phyloP scores from a whole-genome alignment of 2,113 vertebrate genomes.

The Scatophagus argus region DNA sequence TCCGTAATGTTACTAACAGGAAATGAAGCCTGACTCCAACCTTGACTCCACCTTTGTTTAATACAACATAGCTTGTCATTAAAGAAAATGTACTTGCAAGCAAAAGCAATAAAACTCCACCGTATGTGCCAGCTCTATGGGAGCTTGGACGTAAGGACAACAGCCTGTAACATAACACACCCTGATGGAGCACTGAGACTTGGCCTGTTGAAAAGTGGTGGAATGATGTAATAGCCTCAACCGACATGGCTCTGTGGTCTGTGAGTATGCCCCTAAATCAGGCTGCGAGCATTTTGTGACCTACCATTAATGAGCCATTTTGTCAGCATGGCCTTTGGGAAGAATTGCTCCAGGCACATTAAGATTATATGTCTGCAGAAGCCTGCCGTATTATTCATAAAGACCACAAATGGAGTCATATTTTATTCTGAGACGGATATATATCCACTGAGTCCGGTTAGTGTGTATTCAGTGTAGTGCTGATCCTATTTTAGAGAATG shows the following conservation, averaged over 20 bases:
- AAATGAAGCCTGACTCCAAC: slow-evolving; percentile 51
- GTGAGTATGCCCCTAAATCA: slow-evolving; percentile 68
- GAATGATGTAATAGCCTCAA: slow-evolving; percentile 66
- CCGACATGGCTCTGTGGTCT: slow-evolving; percentile 56
- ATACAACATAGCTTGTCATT: slow-evolving; percentile 28
- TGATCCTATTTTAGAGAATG: slow-evolving; percentile 42
- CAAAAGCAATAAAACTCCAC: slow-evolving; percentile 11
- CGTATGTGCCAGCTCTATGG: slow-evolving; percentile 27
- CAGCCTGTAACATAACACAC: slow-evolving; percentile 44
- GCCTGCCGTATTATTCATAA: slow-evolving; percentile 51
- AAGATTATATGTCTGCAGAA: slow-evolving; percentile 51
- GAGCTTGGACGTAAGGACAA: slow-evolving; percentile 13
- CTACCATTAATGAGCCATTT: slow-evolving; percentile 66
- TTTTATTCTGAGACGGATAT: slow-evolving; percentile 51
- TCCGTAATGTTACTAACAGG: slow-evolving; percentile 29
- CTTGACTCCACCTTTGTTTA: slow-evolving; percentile 51
- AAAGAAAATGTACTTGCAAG: slow-evolving; percentile 2
- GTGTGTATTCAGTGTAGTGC: slow-evolving; percentile 31
- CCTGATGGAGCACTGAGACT: slow-evolving; percentile 46
- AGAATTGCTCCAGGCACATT: slow-evolving; percentile 56
- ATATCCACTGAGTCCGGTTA: slow-evolving; percentile 14
- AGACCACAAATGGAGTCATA: slow-evolving; percentile 54
- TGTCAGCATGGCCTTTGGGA: slow-evolving; percentile 57
- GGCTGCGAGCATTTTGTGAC: slow-evolving; percentile 47
- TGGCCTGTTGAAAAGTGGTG: slow-evolving; percentile 40